Evolutionary conservation across 2,797 vertebrate genomes (phyloP).

Genomic region (Meda fulgida): DNA sequence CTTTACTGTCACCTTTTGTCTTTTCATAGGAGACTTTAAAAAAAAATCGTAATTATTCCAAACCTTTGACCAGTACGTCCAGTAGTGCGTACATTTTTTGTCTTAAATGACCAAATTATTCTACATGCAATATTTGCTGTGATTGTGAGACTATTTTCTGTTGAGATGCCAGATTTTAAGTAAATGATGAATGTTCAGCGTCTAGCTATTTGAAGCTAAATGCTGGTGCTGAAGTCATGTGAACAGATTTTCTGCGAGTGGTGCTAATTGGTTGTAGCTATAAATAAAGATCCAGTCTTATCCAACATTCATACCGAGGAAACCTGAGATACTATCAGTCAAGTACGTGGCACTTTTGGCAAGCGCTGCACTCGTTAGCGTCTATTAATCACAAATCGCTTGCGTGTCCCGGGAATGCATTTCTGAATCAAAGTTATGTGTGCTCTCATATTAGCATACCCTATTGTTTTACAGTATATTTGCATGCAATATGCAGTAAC

Average conservation of each 20-base stretch:
- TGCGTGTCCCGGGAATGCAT: background rate
- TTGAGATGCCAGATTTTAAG: background rate
- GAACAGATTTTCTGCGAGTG: slow-evolving; percentile 50
- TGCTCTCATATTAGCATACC: background rate
- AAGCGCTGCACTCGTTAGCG: slow-evolving; percentile 35
- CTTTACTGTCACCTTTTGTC: background rate
- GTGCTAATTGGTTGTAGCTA: slow-evolving; percentile 55
- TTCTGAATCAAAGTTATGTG: background rate
- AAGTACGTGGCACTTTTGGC: slow-evolving; percentile 48
- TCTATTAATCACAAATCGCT: slow-evolving; percentile 30
- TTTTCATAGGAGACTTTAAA: too few relatives aligned
- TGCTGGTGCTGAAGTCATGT: slow-evolving; percentile 29
- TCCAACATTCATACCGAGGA: slow-evolving; percentile 53
- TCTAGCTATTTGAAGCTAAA: background rate
- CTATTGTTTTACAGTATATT: background rate
- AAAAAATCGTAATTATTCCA: too few relatives aligned
- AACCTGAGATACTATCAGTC: slow-evolving; percentile 55
- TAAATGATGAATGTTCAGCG: background rate
- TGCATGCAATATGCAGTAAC: background rate
- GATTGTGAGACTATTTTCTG: background rate
- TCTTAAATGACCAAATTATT: too few relatives aligned
- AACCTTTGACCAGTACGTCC: too few relatives aligned
- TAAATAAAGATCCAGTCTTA: slow-evolving; percentile 48
- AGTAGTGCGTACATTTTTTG: background rate
- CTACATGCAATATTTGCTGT: too few relatives aligned